Evolutionary conservation across 2,113 vertebrate genomes (phyloP).

Genomic region (Glaucomys volans): DNA sequence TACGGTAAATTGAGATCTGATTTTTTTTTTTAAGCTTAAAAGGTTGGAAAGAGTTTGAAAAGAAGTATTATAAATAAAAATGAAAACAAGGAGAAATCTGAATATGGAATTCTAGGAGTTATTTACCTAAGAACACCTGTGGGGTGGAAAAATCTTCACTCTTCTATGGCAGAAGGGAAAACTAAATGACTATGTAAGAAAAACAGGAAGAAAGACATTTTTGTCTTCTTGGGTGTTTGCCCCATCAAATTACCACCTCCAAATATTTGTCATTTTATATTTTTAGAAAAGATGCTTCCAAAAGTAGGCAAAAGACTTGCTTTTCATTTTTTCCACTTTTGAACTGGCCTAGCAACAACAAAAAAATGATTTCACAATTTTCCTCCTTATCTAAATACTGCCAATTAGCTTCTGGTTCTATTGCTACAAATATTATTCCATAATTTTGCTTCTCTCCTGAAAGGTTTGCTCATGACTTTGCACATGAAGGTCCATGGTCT

Average conservation of each 20-base stretch:
- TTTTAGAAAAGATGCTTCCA: constrained; percentile 49
- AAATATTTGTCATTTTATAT: constrained; percentile 51
- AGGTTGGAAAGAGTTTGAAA: background rate
- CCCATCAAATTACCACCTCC: constrained; percentile 54
- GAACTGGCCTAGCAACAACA: background rate
- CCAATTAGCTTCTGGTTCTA: background rate
- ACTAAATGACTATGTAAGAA: constrained; percentile 42
- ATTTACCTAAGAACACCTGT: constrained; percentile 11
- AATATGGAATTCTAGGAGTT: background rate
- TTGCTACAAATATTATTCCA: background rate
- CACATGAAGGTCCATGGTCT: background rate
- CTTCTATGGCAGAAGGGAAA: constrained; percentile 14
- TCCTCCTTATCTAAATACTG: constrained; percentile 22
- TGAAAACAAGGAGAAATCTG: constrained; percentile 61
- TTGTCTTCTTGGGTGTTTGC: constrained; percentile 7
- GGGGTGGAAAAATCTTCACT: background rate
- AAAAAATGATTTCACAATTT: background rate
- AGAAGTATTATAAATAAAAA: constrained; percentile 38
- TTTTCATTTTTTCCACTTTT: background rate
- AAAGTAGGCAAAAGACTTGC: constrained; percentile 61
- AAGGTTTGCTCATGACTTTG: constrained; percentile 7
- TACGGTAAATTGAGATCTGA: constrained; percentile 25
- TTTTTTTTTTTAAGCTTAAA: constrained; percentile 50
- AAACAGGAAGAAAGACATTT: constrained; percentile 41
- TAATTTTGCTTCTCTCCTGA: background rate